Percentiles rank a stretch among this genome's conserved stretches.
These are phyloP conservation scores for Trichacis sp. DNA, from an alignment of 2,888 invertebrate species.

Conservation along the genomic window DNA sequence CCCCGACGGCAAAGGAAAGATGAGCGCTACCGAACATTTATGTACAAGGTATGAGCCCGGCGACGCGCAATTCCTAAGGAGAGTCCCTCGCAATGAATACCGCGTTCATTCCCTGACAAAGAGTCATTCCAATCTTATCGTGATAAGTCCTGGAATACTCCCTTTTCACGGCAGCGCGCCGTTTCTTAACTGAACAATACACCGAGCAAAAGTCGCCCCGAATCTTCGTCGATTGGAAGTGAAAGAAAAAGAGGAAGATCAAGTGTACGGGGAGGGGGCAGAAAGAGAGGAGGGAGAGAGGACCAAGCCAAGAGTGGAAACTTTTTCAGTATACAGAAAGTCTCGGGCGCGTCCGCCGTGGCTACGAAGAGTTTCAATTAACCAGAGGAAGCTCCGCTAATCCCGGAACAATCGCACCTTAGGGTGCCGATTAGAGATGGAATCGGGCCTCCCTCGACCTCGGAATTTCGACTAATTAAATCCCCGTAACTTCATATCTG, in stretches of 20 bases:
- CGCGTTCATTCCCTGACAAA: constrained; percentile 35
- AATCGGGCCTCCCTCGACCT: constrained; percentile 33
- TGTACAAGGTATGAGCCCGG: constrained; percentile 24
- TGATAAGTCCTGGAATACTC: constrained; percentile 32
- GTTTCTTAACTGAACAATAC: constrained; percentile 38
- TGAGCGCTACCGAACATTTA: constrained; percentile 23
- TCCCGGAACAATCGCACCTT: constrained; percentile 64
- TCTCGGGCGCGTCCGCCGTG: constrained; percentile 14
- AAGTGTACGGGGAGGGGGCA: constrained; percentile 6
- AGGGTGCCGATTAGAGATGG: constrained; percentile 57
- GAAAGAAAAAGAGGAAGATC: constrained; percentile 3
- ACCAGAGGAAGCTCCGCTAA: constrained; percentile 57
- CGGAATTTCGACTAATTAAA: constrained; percentile 67
- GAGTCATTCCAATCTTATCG: constrained; percentile 18
- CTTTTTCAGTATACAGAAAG: constrained; percentile 42
- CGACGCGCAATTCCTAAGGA: constrained; percentile 26
- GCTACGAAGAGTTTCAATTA: constrained; percentile 56
- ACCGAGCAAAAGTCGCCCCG: constrained; percentile 34
- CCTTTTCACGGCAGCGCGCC: constrained; percentile 32
- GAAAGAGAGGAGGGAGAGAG: constrained; percentile 14
- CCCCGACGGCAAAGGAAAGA: background rate
- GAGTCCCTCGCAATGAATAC: constrained; percentile 23
- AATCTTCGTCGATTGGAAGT: constrained; percentile 33
- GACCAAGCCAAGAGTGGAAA: constrained; percentile 8
- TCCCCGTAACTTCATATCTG: constrained; percentile 67